Percentiles rank a stretch among this genome's conserved stretches.
Conservation (phyloP, 2,113 vertebrate species). For the Mesocricetus auratus region DNA sequence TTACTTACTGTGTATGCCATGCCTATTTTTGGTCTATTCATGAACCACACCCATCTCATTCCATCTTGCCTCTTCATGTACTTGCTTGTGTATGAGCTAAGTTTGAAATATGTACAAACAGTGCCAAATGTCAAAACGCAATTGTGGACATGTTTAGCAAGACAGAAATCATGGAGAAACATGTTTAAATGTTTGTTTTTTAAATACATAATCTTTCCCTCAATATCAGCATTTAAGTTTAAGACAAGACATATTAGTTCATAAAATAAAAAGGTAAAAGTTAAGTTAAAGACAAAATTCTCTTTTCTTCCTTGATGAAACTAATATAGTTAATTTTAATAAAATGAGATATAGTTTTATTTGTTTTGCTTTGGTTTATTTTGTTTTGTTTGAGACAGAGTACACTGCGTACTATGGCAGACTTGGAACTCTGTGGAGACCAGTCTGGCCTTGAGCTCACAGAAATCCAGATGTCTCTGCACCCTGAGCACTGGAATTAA, state of each 20-base stretch:
- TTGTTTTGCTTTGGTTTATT: not conserved
- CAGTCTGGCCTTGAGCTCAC: not conserved
- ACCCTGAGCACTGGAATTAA: not conserved
- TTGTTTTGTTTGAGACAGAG: not conserved
- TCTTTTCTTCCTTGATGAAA: constrained; percentile 9
- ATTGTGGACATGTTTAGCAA: constrained; percentile 63
- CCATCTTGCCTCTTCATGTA: constrained; percentile 74
- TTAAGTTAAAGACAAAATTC: not conserved
- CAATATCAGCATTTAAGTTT: not conserved
- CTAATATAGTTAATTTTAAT: constrained; percentile 17
- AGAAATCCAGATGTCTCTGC: not conserved
- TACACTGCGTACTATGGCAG: not conserved
- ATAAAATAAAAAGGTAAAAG: constrained; percentile 18
- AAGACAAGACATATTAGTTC: constrained; percentile 15
- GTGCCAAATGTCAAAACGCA: constrained; percentile 44
- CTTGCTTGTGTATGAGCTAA: constrained; percentile 64
- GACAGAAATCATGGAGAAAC: constrained; percentile 61
- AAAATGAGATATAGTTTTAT: not conserved
- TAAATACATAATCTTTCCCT: not conserved
- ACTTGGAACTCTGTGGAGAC: not conserved
- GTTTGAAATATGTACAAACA: constrained; percentile 35
- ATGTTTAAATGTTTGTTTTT: constrained; percentile 18
- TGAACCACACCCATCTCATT: constrained; percentile 75
- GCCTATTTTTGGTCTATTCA: constrained; percentile 73
- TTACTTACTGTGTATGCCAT: not conserved